Conservation (phyloP, 2,113 vertebrate genomes). For the Sinocyclocheilus rhinocerous region DNA sequence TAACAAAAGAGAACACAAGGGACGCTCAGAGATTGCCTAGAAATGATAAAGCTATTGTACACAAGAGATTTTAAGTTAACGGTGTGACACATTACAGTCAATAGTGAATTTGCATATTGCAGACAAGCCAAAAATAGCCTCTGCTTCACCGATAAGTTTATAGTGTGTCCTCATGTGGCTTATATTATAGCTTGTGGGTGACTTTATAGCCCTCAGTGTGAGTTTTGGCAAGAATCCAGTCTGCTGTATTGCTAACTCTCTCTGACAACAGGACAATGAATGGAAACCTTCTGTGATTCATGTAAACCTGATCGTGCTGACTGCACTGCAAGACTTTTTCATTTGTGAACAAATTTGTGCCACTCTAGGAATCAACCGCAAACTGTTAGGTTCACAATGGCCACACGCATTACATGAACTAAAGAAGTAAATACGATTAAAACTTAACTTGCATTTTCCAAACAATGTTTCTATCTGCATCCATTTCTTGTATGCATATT, state of each 20-base stretch:
- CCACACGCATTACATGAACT: not conserved
- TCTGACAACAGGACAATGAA: conserved; percentile 66
- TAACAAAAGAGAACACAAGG: conserved; percentile 7
- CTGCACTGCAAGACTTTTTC: conserved; percentile 57
- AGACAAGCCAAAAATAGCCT: conserved; percentile 59
- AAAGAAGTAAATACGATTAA: not conserved
- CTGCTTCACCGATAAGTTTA: conserved; percentile 57
- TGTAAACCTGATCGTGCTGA: conserved; percentile 63
- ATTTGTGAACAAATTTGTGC: conserved; percentile 62
- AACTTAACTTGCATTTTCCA: not conserved
- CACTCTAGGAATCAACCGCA: conserved; percentile 24
- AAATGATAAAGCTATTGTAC: not conserved
- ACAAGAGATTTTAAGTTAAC: not conserved
- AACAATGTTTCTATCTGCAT: not conserved
- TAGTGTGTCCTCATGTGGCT: conserved; percentile 66
- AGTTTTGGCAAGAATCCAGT: conserved; percentile 66
- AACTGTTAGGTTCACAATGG: not conserved
- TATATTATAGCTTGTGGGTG: conserved; percentile 60
- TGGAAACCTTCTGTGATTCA: conserved; percentile 66
- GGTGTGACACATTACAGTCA: not conserved
- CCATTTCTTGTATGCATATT: not conserved
- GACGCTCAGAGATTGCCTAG: not conserved
- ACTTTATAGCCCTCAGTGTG: conserved; percentile 70
- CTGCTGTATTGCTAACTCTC: conserved; percentile 59
- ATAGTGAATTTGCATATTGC: conserved; percentile 4